Evolutionary conservation across 2,113 vertebrate genomes (phyloP), one percentile per base, ranked within the genome.

Genomic region (Brachypteracias leptosomus): DNA sequence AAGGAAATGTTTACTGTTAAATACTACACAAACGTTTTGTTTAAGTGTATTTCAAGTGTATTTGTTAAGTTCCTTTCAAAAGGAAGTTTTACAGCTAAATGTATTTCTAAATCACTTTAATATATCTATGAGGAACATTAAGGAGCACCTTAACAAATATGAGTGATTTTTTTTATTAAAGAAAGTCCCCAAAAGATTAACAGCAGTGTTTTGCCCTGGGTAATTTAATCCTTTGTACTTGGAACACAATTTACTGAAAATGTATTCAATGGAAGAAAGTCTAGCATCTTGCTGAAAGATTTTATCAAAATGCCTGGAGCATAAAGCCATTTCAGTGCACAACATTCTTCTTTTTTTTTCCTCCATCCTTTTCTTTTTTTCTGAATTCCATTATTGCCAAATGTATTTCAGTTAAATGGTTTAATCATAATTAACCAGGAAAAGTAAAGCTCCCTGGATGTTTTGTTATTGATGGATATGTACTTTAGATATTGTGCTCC

Each of bases 401-500:
- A 46, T 86, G 61, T 84, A 95, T 85, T 95, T 94, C 93, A 89
- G 72, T 78, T 85, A 73, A 91, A 51, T 67, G 71, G 61, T 55
- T 75, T 95, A 54, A 92, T 93, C 63, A 52, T 89, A 95, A 96
- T 97, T 91, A 96, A 85, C 68, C 26, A 82, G 61, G 57, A 92
- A 66, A 75, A 77, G 33, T 46, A 35, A 2, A 66, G 63, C 88
- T 77, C 62, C 62, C 47, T 85, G 67, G 59, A 61, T 79, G 44
- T 81, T 96, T 95, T 94, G 44, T 93, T 93, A 55, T 89, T 90
- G 86, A 93, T 91, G 95, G 92, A 47, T 93, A 78, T 76, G 52
- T 92, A 79, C 84, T 96, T 91, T 44, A 89, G 70, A 36, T 94
- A 89, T 83, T 95, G 58, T 93, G 58, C 67, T 97, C 49, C 59